These are phyloP conservation scores for Chrysina gloriosa DNA, from an alignment of 2,888 invertebrate genomes.

Conservation along the genomic window DNA sequence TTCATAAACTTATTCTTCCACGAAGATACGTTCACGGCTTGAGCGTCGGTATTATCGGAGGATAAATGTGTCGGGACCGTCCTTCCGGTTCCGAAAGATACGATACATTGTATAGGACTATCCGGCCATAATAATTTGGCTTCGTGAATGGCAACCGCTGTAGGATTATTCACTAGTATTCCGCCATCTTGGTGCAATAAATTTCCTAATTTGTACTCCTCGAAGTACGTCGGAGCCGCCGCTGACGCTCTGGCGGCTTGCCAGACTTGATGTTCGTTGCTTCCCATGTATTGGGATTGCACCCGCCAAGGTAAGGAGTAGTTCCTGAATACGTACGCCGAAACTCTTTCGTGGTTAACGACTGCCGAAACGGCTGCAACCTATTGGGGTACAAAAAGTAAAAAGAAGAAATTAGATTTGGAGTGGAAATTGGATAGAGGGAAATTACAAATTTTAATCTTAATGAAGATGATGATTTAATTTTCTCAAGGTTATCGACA, in stretches of 20 bases:
- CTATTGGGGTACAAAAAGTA: slow-evolving; percentile 63
- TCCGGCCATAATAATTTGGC: slow-evolving; percentile 85
- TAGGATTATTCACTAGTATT: slow-evolving; percentile 88
- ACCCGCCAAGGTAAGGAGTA: slow-evolving; percentile 80
- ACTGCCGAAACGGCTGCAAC: slow-evolving; percentile 83
- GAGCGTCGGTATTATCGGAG: slow-evolving; percentile 52
- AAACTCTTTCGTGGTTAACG: slow-evolving; percentile 78
- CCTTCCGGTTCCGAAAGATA: slow-evolving; percentile 86
- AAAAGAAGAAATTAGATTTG: too few relatives aligned
- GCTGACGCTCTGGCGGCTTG: slow-evolving; percentile 89
- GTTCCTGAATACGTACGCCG: slow-evolving; percentile 87
- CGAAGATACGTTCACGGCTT: slow-evolving; percentile 65
- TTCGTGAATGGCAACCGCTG: slow-evolving; percentile 89
- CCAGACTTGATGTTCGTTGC: slow-evolving; percentile 78
- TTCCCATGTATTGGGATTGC: slow-evolving; percentile 79
- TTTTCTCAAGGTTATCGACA: too few relatives aligned
- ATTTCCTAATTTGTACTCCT: slow-evolving; percentile 79
- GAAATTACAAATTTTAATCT: too few relatives aligned
- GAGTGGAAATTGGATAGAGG: too few relatives aligned
- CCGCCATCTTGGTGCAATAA: slow-evolving; percentile 84
- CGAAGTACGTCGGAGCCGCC: slow-evolving; percentile 92
- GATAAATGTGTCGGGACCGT: slow-evolving; percentile 64
- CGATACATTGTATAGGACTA: slow-evolving; percentile 78
- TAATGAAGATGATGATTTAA: too few relatives aligned
- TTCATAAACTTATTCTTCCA: slow-evolving; percentile 85